A percentile compares a stretch with the other conserved stretches of the same genome.
Conservation (phyloP, 2,113 vertebrate genomes). For the Empidonax traillii region DNA sequence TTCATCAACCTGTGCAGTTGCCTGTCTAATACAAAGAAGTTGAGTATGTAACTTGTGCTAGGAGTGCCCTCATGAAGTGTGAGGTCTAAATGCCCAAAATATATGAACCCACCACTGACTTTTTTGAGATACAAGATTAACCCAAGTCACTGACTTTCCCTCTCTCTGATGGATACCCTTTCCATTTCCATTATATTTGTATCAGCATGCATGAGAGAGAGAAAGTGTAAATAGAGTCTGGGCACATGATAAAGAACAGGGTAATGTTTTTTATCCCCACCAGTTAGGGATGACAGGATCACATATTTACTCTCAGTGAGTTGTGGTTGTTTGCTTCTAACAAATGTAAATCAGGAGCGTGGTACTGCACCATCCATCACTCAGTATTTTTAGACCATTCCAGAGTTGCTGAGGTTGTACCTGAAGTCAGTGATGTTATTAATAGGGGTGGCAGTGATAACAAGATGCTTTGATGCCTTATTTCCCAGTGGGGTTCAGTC, state of each 20-base stretch:
- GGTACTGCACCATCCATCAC: constrained; percentile 5
- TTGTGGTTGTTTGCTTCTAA: constrained; percentile 26
- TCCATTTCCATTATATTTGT: constrained; percentile 1
- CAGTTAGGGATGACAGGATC: constrained; percentile 32
- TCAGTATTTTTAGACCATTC: constrained; percentile 33
- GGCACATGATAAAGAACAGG: constrained; percentile 30
- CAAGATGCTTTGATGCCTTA: constrained; percentile 8
- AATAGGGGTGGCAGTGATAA: constrained; percentile 14
- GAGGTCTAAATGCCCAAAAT: neutral
- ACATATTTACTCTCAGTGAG: constrained; percentile 22
- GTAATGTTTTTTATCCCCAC: constrained; percentile 48
- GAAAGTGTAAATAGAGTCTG: constrained; percentile 24
- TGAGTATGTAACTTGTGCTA: neutral
- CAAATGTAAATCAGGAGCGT: constrained; percentile 29
- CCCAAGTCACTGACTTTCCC: neutral
- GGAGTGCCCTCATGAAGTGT: neutral
- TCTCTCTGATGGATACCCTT: neutral
- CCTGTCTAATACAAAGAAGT: neutral
- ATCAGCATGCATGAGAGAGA: constrained; percentile 17
- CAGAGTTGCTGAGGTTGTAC: constrained; percentile 19
- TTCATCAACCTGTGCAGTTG: neutral
- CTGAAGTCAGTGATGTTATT: constrained; percentile 13
- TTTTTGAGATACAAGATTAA: neutral
- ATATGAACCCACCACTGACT: neutral
- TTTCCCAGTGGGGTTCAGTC: constrained; percentile 17